Evolutionary conservation across 2,797 vertebrate species (phyloP).

Genomic region (Rousettus madagascariensis): DNA sequence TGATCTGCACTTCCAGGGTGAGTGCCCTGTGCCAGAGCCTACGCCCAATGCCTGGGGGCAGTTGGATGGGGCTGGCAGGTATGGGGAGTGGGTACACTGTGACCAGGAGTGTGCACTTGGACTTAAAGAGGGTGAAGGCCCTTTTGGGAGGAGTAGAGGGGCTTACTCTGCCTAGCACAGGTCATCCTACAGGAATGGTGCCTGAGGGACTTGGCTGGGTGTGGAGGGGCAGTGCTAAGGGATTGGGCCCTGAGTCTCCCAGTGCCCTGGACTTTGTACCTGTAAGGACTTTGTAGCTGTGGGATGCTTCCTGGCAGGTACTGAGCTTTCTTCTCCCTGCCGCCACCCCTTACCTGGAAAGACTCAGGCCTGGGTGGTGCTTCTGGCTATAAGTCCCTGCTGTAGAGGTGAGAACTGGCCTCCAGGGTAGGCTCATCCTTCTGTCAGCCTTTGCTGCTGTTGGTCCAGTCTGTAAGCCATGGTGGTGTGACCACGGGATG

Average conservation of each 20-base stretch:
- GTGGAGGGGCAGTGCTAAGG: background rate
- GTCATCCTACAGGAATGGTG: too few species aligned
- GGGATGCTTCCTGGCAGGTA: background rate
- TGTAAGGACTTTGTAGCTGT: too few species aligned
- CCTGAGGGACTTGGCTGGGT: background rate
- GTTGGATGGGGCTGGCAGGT: background rate
- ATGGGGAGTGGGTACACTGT: too few species aligned
- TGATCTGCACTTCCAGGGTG: constrained; percentile 98
- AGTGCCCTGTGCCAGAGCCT: constrained; percentile 27
- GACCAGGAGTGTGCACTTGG: too few species aligned
- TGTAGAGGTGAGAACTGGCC: background rate
- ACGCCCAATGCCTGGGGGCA: background rate
- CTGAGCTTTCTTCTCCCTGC: background rate
- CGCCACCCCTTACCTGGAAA: background rate
- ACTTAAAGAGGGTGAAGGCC: too few species aligned
- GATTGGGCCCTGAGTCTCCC: background rate
- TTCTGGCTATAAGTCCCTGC: background rate
- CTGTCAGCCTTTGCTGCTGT: background rate
- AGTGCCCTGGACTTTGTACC: background rate
- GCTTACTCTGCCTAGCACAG: background rate
- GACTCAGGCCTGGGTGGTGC: background rate
- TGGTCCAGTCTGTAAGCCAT: background rate
- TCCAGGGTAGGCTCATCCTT: background rate
- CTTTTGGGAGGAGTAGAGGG: background rate
- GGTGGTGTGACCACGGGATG: background rate